A percentile compares a stretch with the other conserved stretches of the same genome.
Conservation (phyloP, 2,797 vertebrate species). For the Steatocranus sp. region DNA sequence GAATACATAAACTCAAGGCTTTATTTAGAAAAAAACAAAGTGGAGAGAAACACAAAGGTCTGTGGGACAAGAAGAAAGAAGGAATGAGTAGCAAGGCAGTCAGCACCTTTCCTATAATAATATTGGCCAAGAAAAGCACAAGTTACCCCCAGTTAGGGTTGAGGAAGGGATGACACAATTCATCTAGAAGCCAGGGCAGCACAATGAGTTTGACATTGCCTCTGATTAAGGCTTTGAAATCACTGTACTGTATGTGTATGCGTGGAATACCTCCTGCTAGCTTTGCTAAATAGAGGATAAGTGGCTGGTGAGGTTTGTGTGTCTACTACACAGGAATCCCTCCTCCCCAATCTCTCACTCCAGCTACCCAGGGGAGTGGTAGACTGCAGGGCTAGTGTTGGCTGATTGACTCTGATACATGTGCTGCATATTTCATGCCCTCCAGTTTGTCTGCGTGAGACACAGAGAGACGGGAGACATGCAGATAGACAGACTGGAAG, state of each 20-base stretch:
- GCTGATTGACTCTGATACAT: slow-evolving; percentile 72
- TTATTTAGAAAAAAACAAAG: slow-evolving; percentile 26
- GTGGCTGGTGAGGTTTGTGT: slow-evolving; percentile 66
- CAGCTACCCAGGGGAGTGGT: slow-evolving; percentile 55
- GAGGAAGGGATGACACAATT: not conserved
- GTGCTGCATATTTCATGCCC: slow-evolving; percentile 70
- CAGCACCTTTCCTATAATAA: not conserved
- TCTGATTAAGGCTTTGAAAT: slow-evolving; percentile 39
- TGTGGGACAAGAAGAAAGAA: not conserved
- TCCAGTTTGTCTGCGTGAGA: slow-evolving; percentile 43
- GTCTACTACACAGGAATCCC: slow-evolving; percentile 59
- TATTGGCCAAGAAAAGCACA: not conserved
- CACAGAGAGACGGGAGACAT: not conserved
- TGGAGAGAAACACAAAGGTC: not conserved
- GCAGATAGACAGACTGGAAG: slow-evolving; percentile 4
- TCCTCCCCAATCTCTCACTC: slow-evolving; percentile 49
- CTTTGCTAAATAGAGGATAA: slow-evolving; percentile 72
- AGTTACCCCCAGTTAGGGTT: not conserved
- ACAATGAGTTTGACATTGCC: slow-evolving; percentile 10
- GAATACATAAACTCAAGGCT: slow-evolving; percentile 42
- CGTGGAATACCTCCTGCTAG: slow-evolving; percentile 31
- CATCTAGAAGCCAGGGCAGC: slow-evolving; percentile 2
- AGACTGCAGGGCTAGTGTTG: slow-evolving; percentile 60
- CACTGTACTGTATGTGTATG: not conserved
- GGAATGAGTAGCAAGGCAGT: not conserved